These are phyloP conservation scores for Muscidifurax raptorellus DNA, from an alignment of 1,140 invertebrate genomes.

Conservation along the genomic window DNA sequence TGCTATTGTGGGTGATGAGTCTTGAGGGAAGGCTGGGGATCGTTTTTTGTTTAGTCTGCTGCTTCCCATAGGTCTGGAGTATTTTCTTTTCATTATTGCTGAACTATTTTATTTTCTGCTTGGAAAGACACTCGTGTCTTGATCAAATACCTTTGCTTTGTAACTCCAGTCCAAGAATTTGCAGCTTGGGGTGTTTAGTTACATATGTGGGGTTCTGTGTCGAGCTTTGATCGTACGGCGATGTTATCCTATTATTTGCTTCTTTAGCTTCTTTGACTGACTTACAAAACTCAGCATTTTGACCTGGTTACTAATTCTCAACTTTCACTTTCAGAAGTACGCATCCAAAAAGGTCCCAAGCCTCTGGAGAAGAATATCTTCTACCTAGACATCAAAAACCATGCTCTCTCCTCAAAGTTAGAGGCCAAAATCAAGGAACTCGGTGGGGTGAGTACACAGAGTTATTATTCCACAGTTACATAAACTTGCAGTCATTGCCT, in stretches of 20 bases:
- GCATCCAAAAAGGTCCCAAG: slow-evolving; percentile 72
- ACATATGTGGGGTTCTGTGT: neutral
- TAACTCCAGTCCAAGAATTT: neutral
- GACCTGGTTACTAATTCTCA: neutral
- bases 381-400: slow-evolving; percentile 83
- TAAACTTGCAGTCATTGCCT: neutral
- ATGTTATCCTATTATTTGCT: neutral
- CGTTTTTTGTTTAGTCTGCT: neutral
- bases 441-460: slow-evolving; percentile 79
- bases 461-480: slow-evolving; percentile 8
- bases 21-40: neutral
- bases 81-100: neutral
- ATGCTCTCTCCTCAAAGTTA: slow-evolving; percentile 78
- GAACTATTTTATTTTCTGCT: too few species aligned
- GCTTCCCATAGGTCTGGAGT: neutral
- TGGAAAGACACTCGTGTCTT: neutral
- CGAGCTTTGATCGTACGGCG: neutral
- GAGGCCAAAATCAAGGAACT: slow-evolving; percentile 81
- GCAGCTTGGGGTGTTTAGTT: neutral
- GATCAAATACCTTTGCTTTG: neutral
- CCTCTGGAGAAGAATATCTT: slow-evolving; percentile 79
- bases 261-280: neutral
- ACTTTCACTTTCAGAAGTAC: slow-evolving; percentile 61
- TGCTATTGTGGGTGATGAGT: neutral
- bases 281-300: neutral